A percentile compares a stretch with the other conserved stretches of the same genome.
Conservation (phyloP, 2,797 vertebrate genomes). For the Craterocephalus amniculus region DNA sequence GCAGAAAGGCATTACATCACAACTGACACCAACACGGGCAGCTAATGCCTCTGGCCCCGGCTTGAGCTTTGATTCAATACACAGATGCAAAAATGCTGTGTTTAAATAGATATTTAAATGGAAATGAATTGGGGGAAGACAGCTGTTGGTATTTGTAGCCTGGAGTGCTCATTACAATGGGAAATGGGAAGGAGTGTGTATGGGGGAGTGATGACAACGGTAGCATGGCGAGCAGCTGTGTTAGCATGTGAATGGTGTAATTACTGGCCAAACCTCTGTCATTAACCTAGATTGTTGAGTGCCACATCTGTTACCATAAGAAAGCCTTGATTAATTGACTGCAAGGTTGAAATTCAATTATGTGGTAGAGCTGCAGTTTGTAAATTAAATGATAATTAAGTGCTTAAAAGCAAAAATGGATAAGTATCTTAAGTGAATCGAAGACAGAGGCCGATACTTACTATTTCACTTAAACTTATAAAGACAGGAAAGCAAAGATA, state of each 20-base stretch:
- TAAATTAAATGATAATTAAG: constrained; percentile 86
- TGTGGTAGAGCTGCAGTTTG: constrained; percentile 86
- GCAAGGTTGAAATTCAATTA: constrained; percentile 90
- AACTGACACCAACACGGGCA: constrained; percentile 41
- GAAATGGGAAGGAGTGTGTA: constrained; percentile 83
- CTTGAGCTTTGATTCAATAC: constrained; percentile 65
- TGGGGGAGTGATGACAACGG: constrained; percentile 80
- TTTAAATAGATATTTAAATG: constrained; percentile 81
- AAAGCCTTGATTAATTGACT: constrained; percentile 96
- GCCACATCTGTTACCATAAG: constrained; percentile 95
- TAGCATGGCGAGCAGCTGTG: constrained; percentile 88
- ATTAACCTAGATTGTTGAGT: constrained; percentile 91
- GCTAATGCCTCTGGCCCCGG: constrained; percentile 32
- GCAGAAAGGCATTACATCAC: constrained; percentile 44
- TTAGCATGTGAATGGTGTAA: constrained; percentile 97
- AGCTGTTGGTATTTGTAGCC: constrained; percentile 85
- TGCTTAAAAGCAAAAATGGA: constrained; percentile 56
- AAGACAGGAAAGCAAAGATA: neutral
- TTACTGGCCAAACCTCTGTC: constrained; percentile 87
- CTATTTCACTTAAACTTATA: neutral
- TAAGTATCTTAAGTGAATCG: neutral
- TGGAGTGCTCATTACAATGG: constrained; percentile 91
- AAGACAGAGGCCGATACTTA: neutral
- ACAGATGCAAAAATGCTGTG: constrained; percentile 70
- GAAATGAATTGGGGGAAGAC: constrained; percentile 78